These are phyloP conservation scores for Metallyticus violacea DNA, from an alignment of 2,888 invertebrate species.

Conservation along the genomic window DNA sequence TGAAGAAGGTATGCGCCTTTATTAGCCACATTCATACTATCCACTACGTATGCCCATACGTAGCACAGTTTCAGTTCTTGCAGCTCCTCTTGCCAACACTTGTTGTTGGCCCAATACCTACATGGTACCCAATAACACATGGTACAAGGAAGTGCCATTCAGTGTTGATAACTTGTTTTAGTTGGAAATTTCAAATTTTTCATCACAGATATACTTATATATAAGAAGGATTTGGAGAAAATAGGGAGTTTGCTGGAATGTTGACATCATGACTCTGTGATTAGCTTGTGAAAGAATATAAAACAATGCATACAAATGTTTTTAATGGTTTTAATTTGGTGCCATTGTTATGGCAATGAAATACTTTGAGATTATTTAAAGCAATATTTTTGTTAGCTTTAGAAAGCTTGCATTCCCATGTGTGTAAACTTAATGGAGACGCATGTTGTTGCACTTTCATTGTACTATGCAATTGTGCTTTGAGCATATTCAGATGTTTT, in stretches of 20 bases:
- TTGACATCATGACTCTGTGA: not conserved
- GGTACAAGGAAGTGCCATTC: conserved; percentile 17
- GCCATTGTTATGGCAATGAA: not conserved
- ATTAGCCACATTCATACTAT: conserved; percentile 49
- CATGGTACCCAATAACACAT: not conserved
- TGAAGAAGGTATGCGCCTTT: conserved; percentile 80
- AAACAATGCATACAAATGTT: not conserved
- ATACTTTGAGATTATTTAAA: not conserved
- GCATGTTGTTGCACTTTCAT: not conserved
- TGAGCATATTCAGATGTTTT: not conserved
- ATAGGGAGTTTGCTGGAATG: not conserved
- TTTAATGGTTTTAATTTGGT: not conserved
- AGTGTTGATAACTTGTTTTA: conserved; percentile 17
- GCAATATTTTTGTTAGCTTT: not conserved
- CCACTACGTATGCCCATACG: conserved; percentile 8
- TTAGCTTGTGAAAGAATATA: not conserved
- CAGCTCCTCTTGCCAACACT: not conserved
- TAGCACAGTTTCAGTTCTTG: conserved; percentile 8
- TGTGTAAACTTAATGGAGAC: not conserved
- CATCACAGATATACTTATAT: not conserved
- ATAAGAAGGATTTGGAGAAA: not conserved
- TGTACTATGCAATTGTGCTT: not conserved
- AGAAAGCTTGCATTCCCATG: not conserved
- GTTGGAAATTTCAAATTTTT: not conserved
- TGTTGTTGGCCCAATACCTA: not conserved